phyloP scores from a whole-genome alignment of 2,888 invertebrate species.

The Pyrrhosoma nymphula region DNA sequence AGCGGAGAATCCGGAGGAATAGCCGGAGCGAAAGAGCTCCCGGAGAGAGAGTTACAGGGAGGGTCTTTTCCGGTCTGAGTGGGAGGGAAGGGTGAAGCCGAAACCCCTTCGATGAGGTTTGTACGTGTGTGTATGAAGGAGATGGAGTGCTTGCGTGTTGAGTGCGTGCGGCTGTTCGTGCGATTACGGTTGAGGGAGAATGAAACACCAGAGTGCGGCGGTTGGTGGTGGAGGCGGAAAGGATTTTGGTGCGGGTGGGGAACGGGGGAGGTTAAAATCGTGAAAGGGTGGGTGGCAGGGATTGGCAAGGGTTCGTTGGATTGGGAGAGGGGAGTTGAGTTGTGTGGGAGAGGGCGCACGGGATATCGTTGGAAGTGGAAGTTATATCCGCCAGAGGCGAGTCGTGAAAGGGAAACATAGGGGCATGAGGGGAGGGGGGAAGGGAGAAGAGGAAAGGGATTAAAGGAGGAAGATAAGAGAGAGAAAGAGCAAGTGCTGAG shows the following conservation, averaged over 20 bases:
- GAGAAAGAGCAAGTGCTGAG: too few species aligned
- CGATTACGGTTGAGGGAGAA: neutral
- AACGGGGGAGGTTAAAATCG: neutral
- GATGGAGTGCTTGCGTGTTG: neutral
- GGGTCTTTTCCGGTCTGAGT: slow-evolving; percentile 19
- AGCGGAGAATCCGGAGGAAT: neutral
- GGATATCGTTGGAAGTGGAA: neutral
- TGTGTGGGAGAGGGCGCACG: neutral
- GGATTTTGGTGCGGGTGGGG: neutral
- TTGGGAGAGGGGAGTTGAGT: neutral
- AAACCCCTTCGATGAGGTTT: slow-evolving; percentile 5
- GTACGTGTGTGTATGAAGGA: neutral
- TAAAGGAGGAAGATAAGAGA: neutral
- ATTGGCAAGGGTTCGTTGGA: neutral
- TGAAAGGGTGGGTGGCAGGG: slow-evolving; percentile 3
- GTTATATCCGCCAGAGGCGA: slow-evolving; percentile 19
- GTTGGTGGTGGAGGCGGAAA: neutral
- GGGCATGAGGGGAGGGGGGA: neutral
- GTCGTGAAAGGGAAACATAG: neutral
- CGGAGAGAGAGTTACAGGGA: slow-evolving; percentile 26
- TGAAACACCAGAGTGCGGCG: neutral
- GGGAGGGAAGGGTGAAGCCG: neutral
- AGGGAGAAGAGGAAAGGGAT: neutral
- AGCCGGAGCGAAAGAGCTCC: neutral
- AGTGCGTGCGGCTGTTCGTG: neutral